These are phyloP conservation scores for Trichogramma dendrolimi DNA, from an alignment of 2,888 invertebrate species.

Conservation along the genomic window DNA sequence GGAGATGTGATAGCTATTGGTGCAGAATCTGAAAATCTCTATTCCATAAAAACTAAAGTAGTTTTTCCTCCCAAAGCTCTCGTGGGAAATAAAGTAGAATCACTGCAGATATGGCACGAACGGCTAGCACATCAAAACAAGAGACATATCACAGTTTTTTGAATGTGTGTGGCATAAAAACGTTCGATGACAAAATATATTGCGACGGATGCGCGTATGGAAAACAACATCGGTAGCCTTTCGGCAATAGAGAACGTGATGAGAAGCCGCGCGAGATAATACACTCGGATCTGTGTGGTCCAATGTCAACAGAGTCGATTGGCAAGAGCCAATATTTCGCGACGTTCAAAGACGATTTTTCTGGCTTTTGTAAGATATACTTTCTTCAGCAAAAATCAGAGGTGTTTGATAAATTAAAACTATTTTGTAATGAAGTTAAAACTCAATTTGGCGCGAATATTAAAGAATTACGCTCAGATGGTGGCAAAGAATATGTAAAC, in stretches of 20 bases:
- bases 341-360: slow-evolving; percentile 9
- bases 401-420: slow-evolving; percentile 15
- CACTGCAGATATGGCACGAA: slow-evolving; percentile 17
- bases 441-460: slow-evolving; percentile 28
- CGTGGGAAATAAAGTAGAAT: not conserved
- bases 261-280: not conserved
- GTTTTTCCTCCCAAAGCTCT: not conserved
- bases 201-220: slow-evolving; percentile 12
- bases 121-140: slow-evolving; percentile 17
- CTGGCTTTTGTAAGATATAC: slow-evolving; percentile 3
- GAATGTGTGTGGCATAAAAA: not conserved
- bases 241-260: slow-evolving; percentile 4
- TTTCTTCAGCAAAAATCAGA: slow-evolving; percentile 5
- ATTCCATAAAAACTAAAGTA: slow-evolving; percentile 14
- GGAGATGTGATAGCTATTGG: slow-evolving; percentile 16
- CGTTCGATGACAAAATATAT: not conserved
- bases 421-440: slow-evolving; percentile 17
- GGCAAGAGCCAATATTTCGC: slow-evolving; percentile 9
- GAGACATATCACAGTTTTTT: slow-evolving; percentile 11
- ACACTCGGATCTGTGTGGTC: not conserved
- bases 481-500: slow-evolving; percentile 31
- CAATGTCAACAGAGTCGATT: slow-evolving; percentile 2
- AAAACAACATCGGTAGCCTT: slow-evolving; percentile 3
- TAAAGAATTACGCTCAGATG: slow-evolving; percentile 30
- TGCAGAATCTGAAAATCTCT: slow-evolving; percentile 15